These are phyloP conservation scores for Carassius carassius DNA, from an alignment of 2,113 vertebrate genomes.

Conservation along the genomic window DNA sequence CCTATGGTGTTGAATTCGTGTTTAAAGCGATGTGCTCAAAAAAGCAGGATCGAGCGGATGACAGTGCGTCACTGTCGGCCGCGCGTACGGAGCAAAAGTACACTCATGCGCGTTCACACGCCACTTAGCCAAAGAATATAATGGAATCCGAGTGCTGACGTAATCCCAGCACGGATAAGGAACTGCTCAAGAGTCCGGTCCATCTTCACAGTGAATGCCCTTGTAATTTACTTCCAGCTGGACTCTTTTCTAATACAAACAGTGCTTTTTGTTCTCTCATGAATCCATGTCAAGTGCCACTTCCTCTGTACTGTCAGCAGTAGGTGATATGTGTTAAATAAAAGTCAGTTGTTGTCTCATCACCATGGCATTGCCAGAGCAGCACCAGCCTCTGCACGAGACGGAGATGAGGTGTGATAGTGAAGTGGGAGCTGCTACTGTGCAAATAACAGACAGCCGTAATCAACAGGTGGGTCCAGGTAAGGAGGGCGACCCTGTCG, in stretches of 20 bases:
- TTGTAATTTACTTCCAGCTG: constrained; percentile 57
- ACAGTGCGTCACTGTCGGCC: constrained; percentile 60
- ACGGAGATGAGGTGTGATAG: constrained; percentile 92
- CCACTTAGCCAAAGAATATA: constrained; percentile 62
- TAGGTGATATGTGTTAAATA: constrained; percentile 57
- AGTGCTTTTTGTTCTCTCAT: neutral
- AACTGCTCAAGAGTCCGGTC: constrained; percentile 70
- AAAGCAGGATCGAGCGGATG: constrained; percentile 55
- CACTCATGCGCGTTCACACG: constrained; percentile 55
- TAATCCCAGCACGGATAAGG: constrained; percentile 69
- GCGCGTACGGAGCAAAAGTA: constrained; percentile 60
- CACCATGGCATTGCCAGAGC: constrained; percentile 87
- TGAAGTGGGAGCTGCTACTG: constrained; percentile 83
- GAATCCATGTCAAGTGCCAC: neutral
- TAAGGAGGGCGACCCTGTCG: constrained; percentile 55
- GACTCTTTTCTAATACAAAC: constrained; percentile 57
- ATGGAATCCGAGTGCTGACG: constrained; percentile 73
- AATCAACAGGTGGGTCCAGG: constrained; percentile 58
- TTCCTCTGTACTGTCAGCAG: neutral
- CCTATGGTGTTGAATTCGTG: neutral
- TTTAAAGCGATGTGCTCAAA: constrained; percentile 21
- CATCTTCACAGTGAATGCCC: constrained; percentile 63
- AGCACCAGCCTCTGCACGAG: constrained; percentile 84
- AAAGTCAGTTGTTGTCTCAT: constrained; percentile 42
- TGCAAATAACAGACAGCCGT: constrained; percentile 78